Percentiles rank a stretch among this genome's conserved stretches.
Evolutionary conservation across 2,797 vertebrate genomes (phyloP).

Genomic region (Halcyon badia): DNA sequence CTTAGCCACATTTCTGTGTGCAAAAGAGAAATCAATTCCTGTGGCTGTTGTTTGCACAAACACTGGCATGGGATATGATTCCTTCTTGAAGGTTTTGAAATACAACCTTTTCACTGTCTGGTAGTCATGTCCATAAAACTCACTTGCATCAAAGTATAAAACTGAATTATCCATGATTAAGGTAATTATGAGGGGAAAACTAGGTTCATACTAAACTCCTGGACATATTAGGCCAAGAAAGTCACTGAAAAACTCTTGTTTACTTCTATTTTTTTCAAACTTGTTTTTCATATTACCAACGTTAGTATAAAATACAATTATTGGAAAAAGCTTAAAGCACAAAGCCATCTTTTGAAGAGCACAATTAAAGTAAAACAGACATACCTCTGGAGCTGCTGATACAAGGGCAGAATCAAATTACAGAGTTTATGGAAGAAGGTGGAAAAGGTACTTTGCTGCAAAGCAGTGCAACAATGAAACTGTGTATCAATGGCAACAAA

Average conservation of each 20-base stretch:
- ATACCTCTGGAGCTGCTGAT: background rate
- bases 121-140: slow-evolving; percentile 17
- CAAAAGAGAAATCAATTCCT: background rate
- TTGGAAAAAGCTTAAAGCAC: background rate
- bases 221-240: background rate
- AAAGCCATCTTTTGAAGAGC: background rate
- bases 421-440: background rate
- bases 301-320: background rate
- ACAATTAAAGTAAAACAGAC: background rate
- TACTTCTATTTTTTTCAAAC: background rate
- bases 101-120: background rate
- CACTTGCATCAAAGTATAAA: slow-evolving; percentile 31
- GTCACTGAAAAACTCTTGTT: background rate
- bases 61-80: background rate
- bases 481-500: background rate
- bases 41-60: background rate
- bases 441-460: background rate
- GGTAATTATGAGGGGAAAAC: slow-evolving; percentile 25
- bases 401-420: background rate
- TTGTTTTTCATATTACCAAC: background rate
- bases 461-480: background rate
- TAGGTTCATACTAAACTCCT: background rate
- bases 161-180: slow-evolving; percentile 31
- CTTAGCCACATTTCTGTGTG: background rate
- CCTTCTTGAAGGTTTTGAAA: slow-evolving; percentile 28